Evolutionary conservation across 2,797 vertebrate genomes (phyloP).

Genomic region (Mus spretus): DNA sequence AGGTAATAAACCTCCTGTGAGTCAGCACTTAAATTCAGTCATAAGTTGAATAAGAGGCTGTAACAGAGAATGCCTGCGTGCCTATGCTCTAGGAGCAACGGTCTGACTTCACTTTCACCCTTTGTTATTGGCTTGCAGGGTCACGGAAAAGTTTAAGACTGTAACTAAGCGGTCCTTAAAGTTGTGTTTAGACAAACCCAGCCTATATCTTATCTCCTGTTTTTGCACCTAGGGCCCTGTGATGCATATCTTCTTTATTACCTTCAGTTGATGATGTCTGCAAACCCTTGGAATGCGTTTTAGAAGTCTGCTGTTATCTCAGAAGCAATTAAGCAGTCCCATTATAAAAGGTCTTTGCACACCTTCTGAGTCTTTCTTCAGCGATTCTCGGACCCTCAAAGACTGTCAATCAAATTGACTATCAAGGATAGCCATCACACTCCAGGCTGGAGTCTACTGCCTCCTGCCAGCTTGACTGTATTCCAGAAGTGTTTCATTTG

Average conservation of each 20-base stretch:
- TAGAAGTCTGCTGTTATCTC: not conserved
- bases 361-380: too few species aligned
- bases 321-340: not conserved
- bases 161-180: not conserved
- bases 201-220: not conserved
- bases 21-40: not conserved
- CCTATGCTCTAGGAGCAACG: too few species aligned
- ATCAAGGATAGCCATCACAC: not conserved
- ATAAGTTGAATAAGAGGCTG: not conserved
- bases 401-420: not conserved
- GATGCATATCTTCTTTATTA: not conserved
- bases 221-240: not conserved
- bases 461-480: not conserved
- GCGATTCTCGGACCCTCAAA: not conserved
- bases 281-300: not conserved
- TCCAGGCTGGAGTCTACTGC: not conserved
- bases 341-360: too few species aligned
- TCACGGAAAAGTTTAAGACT: not conserved
- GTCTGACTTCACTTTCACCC: not conserved
- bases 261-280: not conserved
- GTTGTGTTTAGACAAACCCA: not conserved
- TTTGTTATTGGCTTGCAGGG: not conserved
- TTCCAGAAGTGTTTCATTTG: not conserved
- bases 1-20: not conserved
- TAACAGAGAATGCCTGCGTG: not conserved